Evolutionary conservation across 2,113 vertebrate genomes (phyloP).

Genomic region (Heliornis fulica): DNA sequence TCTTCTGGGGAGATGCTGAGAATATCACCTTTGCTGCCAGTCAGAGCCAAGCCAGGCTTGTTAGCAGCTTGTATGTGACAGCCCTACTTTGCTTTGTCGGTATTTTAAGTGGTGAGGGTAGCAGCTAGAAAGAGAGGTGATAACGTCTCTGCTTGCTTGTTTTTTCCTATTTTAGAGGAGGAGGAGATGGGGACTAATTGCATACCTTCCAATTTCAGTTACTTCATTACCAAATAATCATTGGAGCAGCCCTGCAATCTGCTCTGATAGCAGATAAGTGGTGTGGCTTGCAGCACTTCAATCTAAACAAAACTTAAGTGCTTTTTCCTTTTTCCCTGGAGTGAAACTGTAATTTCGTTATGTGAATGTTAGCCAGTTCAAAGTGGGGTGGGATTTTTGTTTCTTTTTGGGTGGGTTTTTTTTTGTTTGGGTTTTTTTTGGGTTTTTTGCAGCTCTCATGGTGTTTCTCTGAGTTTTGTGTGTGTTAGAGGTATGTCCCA

Average conservation of each 20-base stretch:
- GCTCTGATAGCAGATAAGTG: constrained; percentile 49
- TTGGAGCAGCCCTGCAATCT: constrained; percentile 12
- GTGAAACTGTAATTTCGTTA: constrained; percentile 26
- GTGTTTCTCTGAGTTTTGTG: background rate
- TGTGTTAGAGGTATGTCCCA: background rate
- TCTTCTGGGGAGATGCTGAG: background rate
- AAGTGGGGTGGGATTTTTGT: background rate
- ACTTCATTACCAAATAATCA: constrained; percentile 36
- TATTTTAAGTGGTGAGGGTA: constrained; percentile 42
- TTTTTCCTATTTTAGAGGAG: background rate
- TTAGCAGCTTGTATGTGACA: constrained; percentile 31
- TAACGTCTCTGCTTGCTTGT: background rate
- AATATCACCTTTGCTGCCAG: constrained; percentile 7
- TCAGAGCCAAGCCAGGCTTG: background rate
- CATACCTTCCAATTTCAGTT: constrained; percentile 41
- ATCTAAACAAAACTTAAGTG: constrained; percentile 49
- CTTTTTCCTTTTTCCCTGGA: constrained; percentile 44
- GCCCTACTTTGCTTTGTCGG: constrained; percentile 5
- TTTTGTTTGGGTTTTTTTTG: background rate
- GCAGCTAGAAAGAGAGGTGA: constrained; percentile 16
- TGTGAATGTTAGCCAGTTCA: background rate
- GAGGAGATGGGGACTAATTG: constrained; percentile 27
- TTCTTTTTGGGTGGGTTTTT: background rate
- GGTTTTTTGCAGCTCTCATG: background rate
- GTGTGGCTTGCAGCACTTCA: constrained; percentile 1